Base-by-base conservation (phyloP, 2,888 invertebrate species). In the Melolontha melolontha region DNA sequence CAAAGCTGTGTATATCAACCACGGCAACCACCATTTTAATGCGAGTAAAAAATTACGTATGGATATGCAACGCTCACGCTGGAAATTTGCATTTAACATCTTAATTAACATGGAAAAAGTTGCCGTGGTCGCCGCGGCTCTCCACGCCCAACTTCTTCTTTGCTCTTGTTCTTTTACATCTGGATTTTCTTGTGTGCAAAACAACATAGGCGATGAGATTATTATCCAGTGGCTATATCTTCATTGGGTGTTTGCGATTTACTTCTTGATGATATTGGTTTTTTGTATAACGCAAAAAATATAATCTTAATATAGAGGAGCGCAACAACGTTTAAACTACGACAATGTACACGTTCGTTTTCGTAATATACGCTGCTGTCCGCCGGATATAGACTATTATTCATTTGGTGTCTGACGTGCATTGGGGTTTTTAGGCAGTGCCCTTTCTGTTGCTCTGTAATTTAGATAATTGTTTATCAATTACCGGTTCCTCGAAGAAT, bases 81-180 rank as follows among this genome's bases (percentile, higher is more conserved):
- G 70, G 69, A 71, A 73, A 80, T 80, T 79, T 79, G 76, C 79
- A 79, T 80, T 79, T 77, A 79, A 78, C 78, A 77, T 81, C 80
- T 81, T 82, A 81, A 82, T 82, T 82, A 81, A 74, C 74, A 77
- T 76, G 75, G 76, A 50, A 75, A 75, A 72, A 73, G 73, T 75
- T 75, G 73, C 72, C 71, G 41, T 71, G 74, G 74, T 74, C 74
- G 74, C 74, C 74, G 74, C 74, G 74, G 74, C 75, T 75, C 76
- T 75, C 73, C 73, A 76, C 80, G 80, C 80, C 80, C 79, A 80
- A 78, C 75, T 79, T 77, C 78, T 80, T 79, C 47, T 47, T 62
- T 47, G 14, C 47, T 47, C 34, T 62, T 44, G 8, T 34, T 62
- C 34, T 47, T 62, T 62, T 62, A 42, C 47, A 47, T 62, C 47